A percentile compares a stretch with the other conserved stretches of the same genome.
These are phyloP conservation scores for Propithecus perrieri DNA, from an alignment of 2,797 vertebrate species.

Conservation along the genomic window DNA sequence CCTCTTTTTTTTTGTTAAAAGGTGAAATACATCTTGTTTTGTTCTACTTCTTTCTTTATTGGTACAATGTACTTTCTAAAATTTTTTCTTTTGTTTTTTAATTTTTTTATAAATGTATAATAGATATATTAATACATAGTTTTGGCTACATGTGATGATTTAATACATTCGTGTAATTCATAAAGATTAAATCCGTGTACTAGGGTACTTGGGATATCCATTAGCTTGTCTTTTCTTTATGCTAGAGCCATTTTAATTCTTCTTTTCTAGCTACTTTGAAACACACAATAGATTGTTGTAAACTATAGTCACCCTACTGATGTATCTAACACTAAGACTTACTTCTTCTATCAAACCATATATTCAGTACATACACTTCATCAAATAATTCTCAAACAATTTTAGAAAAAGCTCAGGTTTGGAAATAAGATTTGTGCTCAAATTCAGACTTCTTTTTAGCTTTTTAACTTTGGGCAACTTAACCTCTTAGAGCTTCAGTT, in stretches of 20 bases:
- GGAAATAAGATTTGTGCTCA: background rate
- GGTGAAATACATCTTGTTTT: conserved; percentile 18
- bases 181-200: background rate
- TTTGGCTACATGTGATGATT: background rate
- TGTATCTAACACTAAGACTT: background rate
- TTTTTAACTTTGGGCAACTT: background rate
- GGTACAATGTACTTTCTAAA: background rate
- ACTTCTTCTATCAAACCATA: background rate
- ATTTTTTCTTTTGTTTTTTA: background rate
- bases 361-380: background rate
- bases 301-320: background rate
- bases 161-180: background rate
- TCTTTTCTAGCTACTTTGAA: background rate
- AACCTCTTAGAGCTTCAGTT: background rate
- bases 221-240: background rate
- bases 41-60: background rate
- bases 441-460: background rate
- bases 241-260: background rate
- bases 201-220: background rate
- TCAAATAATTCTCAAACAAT: background rate
- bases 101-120: background rate
- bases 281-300: background rate
- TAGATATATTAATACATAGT: background rate
- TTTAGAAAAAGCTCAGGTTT: background rate
- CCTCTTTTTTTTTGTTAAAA: background rate